These are phyloP conservation scores for Lagria hirta DNA, from an alignment of 2,888 invertebrate genomes.

Conservation along the genomic window DNA sequence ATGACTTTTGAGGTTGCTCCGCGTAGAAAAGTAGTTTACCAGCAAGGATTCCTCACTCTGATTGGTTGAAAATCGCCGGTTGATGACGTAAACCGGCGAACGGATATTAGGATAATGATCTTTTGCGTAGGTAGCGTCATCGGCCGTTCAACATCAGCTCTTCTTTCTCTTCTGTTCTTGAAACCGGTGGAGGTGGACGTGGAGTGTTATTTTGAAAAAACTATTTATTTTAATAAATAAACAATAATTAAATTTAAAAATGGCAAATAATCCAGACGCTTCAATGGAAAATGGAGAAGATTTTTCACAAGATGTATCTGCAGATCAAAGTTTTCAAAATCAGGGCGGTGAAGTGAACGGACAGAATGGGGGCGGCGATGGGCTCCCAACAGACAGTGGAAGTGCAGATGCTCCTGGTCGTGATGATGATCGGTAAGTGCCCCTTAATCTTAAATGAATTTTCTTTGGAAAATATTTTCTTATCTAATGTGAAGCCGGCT, in stretches of 20 bases:
- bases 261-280: constrained; percentile 65
- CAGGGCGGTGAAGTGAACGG: constrained; percentile 52
- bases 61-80: constrained; percentile 26
- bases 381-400: constrained; percentile 67
- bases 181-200: constrained; percentile 45
- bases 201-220: constrained; percentile 32
- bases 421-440: constrained; percentile 76
- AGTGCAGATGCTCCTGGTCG: constrained; percentile 75
- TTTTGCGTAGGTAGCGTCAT: constrained; percentile 12
- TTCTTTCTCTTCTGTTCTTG: constrained; percentile 46
- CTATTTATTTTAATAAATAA: constrained; percentile 18
- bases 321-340: constrained; percentile 60
- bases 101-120: no score
- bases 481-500: constrained; percentile 18
- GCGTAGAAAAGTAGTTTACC: constrained; percentile 2
- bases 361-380: constrained; percentile 62
- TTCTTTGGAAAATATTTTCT: constrained; percentile 3
- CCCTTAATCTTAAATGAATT: constrained; percentile 1
- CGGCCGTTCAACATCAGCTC: constrained; percentile 25
- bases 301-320: constrained; percentile 71
- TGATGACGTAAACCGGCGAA: constrained; percentile 7
- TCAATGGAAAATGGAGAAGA: constrained; percentile 78
- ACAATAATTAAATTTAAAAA: constrained; percentile 35
- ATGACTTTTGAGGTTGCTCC: constrained; percentile 3
- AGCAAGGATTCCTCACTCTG: neutral